Conservation (phyloP, 2,888 invertebrate species). For the Achlya flavicornis region DNA sequence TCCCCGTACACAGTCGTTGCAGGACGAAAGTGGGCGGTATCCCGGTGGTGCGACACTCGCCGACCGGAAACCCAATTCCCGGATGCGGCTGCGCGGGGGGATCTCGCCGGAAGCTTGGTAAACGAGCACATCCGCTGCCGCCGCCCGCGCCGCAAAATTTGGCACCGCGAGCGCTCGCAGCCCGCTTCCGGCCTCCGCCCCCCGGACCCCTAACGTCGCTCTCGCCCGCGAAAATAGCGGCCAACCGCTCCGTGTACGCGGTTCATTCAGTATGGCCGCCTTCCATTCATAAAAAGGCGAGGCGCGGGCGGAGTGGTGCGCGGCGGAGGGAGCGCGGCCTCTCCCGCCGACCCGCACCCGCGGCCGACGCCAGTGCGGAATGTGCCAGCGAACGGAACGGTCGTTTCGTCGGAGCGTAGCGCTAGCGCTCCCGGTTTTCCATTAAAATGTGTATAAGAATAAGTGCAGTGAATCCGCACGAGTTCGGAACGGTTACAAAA, state of each 20-base stretch:
- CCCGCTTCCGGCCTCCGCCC: constrained; percentile 81
- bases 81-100: constrained; percentile 82
- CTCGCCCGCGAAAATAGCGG: constrained; percentile 82
- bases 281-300: constrained; percentile 89
- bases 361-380: constrained; percentile 83
- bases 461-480: constrained; percentile 84
- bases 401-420: constrained; percentile 85
- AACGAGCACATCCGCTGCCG: constrained; percentile 83
- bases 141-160: constrained; percentile 84
- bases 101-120: constrained; percentile 82
- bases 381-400: constrained; percentile 83
- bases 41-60: constrained; percentile 74
- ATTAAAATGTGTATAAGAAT: constrained; percentile 85
- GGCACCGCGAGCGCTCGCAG: constrained; percentile 81
- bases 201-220: constrained; percentile 72
- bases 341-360: constrained; percentile 80
- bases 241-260: constrained; percentile 85
- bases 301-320: constrained; percentile 76
- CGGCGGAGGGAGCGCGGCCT: constrained; percentile 80
- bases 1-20: constrained; percentile 48
- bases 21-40: constrained; percentile 79
- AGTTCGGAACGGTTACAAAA: constrained; percentile 82
- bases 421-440: constrained; percentile 84
- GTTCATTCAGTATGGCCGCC: constrained; percentile 89
- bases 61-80: constrained; percentile 83